Evolutionary conservation across 2,888 invertebrate genomes (phyloP).

Genomic region (Catocala nupta): DNA sequence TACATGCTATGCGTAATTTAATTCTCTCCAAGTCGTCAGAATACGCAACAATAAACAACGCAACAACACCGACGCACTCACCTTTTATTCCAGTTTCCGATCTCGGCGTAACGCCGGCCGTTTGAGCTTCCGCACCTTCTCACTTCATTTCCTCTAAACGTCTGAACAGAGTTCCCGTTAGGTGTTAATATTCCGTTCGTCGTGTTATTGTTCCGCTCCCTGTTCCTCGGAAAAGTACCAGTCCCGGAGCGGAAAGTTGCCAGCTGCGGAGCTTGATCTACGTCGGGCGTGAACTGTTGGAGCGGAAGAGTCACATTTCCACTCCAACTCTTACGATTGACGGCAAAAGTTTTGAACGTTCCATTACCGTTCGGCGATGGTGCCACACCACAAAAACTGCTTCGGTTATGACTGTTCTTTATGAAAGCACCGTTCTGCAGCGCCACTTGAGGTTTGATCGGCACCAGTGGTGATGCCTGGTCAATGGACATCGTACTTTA

Average conservation of each 20-base stretch:
- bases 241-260: slow-evolving; percentile 84
- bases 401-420: slow-evolving; percentile 85
- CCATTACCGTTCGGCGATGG: slow-evolving; percentile 82
- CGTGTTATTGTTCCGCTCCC: slow-evolving; percentile 83
- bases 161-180: slow-evolving; percentile 83
- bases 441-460: slow-evolving; percentile 80
- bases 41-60: slow-evolving; percentile 45
- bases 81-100: slow-evolving; percentile 88
- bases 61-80: slow-evolving; percentile 64
- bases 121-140: slow-evolving; percentile 84
- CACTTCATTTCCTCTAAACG: slow-evolving; percentile 85
- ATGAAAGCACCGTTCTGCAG: slow-evolving; percentile 83
- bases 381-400: slow-evolving; percentile 85
- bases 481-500: slow-evolving; percentile 85
- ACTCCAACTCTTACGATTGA: slow-evolving; percentile 86
- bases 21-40: slow-evolving; percentile 8
- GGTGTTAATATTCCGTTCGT: slow-evolving; percentile 85
- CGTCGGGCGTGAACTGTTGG: slow-evolving; percentile 78
- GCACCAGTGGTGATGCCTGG: slow-evolving; percentile 84
- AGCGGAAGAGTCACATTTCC: slow-evolving; percentile 85
- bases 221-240: slow-evolving; percentile 84
- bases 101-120: slow-evolving; percentile 88
- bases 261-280: slow-evolving; percentile 76
- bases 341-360: slow-evolving; percentile 83
- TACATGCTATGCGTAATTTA: slow-evolving; percentile 6